Base-by-base conservation (phyloP, 2,888 invertebrate species). In the Trilocha varians region DNA sequence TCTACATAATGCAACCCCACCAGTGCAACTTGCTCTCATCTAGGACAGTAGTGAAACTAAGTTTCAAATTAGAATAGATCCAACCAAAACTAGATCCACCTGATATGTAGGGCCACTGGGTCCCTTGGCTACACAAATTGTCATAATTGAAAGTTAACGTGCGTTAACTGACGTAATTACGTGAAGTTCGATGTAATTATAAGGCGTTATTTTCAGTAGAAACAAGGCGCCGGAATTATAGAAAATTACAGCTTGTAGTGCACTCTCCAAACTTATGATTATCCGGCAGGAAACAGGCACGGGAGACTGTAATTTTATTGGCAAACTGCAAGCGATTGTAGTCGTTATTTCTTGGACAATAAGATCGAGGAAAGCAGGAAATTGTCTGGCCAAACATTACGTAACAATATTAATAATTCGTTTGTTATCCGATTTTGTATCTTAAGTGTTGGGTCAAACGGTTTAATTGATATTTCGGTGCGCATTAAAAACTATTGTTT, bases 231-330 rank as follows among this genome's bases (percentile, higher is more conserved):
- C 57, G 62, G 66, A 34, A 43, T 42, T 39, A 74, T 78, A 73
- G 70, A 65, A 71, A 78, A 78, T 77, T 75, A 65, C 70, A 61
- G 57, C 66, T 65, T 71, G 56, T 59, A 55, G 50, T 63, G 47
- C 40, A 43, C 48, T 47, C 56, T 55, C 48, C 38, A 46, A 50
- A 62, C 53, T 59, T 65, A 62, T 64, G 55, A 65, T 63, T 60
- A 62, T 42, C 46, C 45, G 48, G 50, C 48, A 44, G 51, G 44
- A 55, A 57, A 55, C 54, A 32, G 15, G 38, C 8, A 15, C 16
- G 32, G 16, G 6, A 32, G 16, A 13, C 13, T 32, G 16, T 33
- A 32, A 15, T 16, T 15, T 38, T 16, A 14, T 11, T 37, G 13
- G 16, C 38, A 5, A 17, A 16, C n/a, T 32, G 5, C 16, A 32